Evolutionary conservation across 2,888 invertebrate species (phyloP).

Genomic region (Drosophila nigritarsus): DNA sequence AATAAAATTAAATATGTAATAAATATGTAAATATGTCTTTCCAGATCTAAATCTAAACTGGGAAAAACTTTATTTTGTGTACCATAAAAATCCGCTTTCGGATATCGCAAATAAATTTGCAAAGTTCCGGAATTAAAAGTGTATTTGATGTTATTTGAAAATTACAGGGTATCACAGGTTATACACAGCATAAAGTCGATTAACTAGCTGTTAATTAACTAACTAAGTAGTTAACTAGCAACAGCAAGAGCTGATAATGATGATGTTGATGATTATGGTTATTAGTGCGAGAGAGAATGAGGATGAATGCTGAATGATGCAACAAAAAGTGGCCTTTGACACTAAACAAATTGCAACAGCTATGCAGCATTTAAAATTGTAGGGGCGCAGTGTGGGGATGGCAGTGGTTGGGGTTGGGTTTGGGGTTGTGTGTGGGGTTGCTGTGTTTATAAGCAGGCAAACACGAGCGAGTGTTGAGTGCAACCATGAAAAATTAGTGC

Average conservation of each 20-base stretch:
- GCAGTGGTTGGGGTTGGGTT: not conserved
- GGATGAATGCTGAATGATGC: slow-evolving; percentile 25
- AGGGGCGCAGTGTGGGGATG: not conserved
- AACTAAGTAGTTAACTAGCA: slow-evolving; percentile 9
- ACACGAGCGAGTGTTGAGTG: slow-evolving; percentile 16
- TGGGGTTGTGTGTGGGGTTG: slow-evolving; percentile 1
- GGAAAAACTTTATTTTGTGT: too few relatives aligned
- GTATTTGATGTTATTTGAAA: too few relatives aligned
- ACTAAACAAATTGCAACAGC: slow-evolving; percentile 39
- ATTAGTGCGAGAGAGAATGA: slow-evolving; percentile 14
- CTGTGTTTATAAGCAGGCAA: not conserved
- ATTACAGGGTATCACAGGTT: too few relatives aligned
- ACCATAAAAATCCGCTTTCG: too few relatives aligned
- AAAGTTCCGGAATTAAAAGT: too few relatives aligned
- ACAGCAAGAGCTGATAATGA: not conserved
- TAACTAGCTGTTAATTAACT: not conserved
- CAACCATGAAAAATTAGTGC: slow-evolving; percentile 32
- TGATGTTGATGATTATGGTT: slow-evolving; percentile 14
- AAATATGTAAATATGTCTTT: too few relatives aligned
- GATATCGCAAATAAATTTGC: too few relatives aligned
- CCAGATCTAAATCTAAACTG: too few relatives aligned
- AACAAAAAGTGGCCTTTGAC: slow-evolving; percentile 34
- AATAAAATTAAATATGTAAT: too few relatives aligned
- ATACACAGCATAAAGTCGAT: too few relatives aligned
- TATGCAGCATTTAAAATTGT: slow-evolving; percentile 20